phyloP scores from a whole-genome alignment of 2,888 invertebrate species.

The Microctonus brassicae region DNA sequence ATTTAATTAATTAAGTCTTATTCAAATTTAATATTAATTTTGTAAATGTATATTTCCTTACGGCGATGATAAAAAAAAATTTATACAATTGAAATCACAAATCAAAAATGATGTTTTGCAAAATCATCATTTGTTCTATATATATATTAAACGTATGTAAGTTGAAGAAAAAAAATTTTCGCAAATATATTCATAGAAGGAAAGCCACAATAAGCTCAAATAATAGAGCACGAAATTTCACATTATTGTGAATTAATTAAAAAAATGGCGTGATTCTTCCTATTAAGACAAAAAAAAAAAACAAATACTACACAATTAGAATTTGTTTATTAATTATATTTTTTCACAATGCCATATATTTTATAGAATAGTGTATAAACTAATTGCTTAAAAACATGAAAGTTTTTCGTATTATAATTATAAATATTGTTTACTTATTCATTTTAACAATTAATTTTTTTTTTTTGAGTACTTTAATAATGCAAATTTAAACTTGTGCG shows the following conservation, averaged over 20 bases:
- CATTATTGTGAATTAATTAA: not conserved
- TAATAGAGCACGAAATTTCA: not conserved
- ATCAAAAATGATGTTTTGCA: not conserved
- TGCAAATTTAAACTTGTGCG: not conserved
- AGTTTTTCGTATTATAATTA: not conserved
- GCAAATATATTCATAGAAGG: not conserved
- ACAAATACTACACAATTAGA: not conserved
- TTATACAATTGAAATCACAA: not conserved
- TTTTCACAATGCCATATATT: too few relatives aligned
- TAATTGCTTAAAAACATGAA: too few relatives aligned
- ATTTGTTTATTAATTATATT: not conserved
- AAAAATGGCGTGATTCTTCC: not conserved
- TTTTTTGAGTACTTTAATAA: not conserved
- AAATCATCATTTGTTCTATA: not conserved
- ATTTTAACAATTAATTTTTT: not conserved
- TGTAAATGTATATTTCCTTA: constrained; percentile 50
- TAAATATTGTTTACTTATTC: not conserved
- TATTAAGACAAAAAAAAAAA: not conserved
- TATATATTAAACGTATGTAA: too few relatives aligned
- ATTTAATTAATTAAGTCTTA: not conserved
- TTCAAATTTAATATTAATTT: constrained; percentile 42
- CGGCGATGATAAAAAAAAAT: constrained; percentile 15
- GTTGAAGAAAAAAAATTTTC: not conserved
- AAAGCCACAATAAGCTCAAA: not conserved
- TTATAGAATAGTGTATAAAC: too few relatives aligned